These are phyloP conservation scores for Spea bombifrons DNA, from an alignment of 2,113 vertebrate genomes.

Conservation along the genomic window DNA sequence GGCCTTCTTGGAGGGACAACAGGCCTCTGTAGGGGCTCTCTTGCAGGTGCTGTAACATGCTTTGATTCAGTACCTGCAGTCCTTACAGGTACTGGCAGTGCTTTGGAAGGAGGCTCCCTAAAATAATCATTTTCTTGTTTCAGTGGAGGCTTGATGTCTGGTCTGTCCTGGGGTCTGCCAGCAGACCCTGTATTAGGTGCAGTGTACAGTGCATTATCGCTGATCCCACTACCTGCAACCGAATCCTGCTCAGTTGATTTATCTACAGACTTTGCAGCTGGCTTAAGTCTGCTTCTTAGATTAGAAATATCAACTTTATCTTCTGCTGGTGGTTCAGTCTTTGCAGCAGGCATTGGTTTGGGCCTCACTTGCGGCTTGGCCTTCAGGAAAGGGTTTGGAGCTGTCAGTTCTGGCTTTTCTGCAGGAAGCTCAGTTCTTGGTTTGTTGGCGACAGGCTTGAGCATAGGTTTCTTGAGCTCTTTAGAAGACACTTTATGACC, in stretches of 20 bases:
- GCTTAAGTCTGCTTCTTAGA: constrained; percentile 89
- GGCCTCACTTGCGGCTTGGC: constrained; percentile 84
- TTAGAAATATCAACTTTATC: constrained; percentile 87
- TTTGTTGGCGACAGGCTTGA: constrained; percentile 86
- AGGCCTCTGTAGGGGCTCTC: constrained; percentile 71
- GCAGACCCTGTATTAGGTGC: constrained; percentile 51
- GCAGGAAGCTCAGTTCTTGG: constrained; percentile 73
- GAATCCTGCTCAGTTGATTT: constrained; percentile 60
- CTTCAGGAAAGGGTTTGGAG: constrained; percentile 77
- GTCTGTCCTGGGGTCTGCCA: constrained; percentile 57
- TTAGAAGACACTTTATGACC: constrained; percentile 90
- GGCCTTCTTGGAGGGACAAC: constrained; percentile 83
- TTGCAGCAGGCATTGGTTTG: constrained; percentile 76
- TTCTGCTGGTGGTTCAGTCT: constrained; percentile 74
- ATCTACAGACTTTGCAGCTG: constrained; percentile 80
- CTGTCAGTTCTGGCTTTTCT: constrained; percentile 73
- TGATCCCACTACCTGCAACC: constrained; percentile 34
- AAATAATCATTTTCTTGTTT: constrained; percentile 68
- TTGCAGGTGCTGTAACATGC: background rate
- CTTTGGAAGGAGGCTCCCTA: constrained; percentile 59
- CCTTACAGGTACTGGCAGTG: constrained; percentile 51
- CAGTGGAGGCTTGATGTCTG: constrained; percentile 65
- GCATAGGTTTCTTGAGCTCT: constrained; percentile 92
- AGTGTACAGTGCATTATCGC: constrained; percentile 52
- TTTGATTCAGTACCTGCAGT: constrained; percentile 50